Percentiles rank a stretch among this genome's conserved stretches.
Conservation (phyloP, 2,797 vertebrate species). For the Cichlasoma orientale region DNA sequence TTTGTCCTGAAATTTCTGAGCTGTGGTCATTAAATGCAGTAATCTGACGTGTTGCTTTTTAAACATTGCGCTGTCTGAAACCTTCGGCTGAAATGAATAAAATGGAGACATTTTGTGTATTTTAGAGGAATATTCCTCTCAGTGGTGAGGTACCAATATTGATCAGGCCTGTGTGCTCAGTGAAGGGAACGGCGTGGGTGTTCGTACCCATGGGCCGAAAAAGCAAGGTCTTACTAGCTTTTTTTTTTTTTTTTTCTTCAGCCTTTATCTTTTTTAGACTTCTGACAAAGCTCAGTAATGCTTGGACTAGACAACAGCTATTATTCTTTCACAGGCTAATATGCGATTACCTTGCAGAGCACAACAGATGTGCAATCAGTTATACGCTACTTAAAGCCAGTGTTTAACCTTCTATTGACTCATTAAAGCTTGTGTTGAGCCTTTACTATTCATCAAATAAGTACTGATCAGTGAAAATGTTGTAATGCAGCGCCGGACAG, state of each 20-base stretch:
- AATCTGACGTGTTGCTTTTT: background rate
- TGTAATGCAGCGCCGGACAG: conserved; percentile 13
- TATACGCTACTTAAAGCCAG: background rate
- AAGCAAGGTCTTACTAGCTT: conserved; percentile 11
- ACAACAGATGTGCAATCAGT: background rate
- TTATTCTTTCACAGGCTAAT: background rate
- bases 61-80: background rate
- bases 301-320: background rate
- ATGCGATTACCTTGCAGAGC: background rate
- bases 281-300: background rate
- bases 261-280: background rate
- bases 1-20: background rate
- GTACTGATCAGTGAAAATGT: conserved; percentile 9
- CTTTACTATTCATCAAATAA: background rate
- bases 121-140: conserved; percentile 45
- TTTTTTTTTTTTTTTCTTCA: background rate
- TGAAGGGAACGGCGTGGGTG: conserved; percentile 55
- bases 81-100: conserved; percentile 13
- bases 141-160: conserved; percentile 43
- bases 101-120: conserved; percentile 21
- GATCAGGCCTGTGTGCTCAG: conserved; percentile 53
- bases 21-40: background rate
- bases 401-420: conserved; percentile 18
- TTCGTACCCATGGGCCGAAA: conserved; percentile 49
- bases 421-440: background rate